These are phyloP conservation scores for Boloria selene DNA, from an alignment of 2,888 invertebrate genomes.

Conservation along the genomic window DNA sequence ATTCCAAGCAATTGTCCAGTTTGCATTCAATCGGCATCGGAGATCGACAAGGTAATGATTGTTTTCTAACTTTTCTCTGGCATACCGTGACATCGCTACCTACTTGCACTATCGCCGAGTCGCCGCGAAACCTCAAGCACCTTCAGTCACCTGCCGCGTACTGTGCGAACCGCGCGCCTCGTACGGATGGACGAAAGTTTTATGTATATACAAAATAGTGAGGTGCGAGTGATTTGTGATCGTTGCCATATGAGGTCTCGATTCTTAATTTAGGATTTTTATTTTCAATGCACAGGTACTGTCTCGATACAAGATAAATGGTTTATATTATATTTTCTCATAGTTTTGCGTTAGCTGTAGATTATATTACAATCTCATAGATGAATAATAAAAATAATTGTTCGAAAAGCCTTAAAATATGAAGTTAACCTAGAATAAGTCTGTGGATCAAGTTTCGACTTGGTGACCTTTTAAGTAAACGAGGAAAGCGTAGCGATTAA, in stretches of 20 bases:
- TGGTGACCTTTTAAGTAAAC: conserved; percentile 28
- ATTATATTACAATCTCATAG: background rate
- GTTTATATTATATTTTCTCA: background rate
- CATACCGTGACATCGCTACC: conserved; percentile 66
- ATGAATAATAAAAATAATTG: background rate
- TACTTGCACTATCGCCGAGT: conserved; percentile 48
- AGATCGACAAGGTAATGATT: conserved; percentile 54
- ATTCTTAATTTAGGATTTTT: conserved; percentile 22
- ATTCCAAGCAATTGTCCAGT: conserved; percentile 59
- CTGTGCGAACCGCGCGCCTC: conserved; percentile 44
- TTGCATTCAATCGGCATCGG: conserved; percentile 57
- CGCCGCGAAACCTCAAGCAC: conserved; percentile 35
- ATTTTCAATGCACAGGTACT: conserved; percentile 28
- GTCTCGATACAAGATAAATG: no score
- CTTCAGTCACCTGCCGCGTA: conserved; percentile 70
- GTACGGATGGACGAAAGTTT: conserved; percentile 21
- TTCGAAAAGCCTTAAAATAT: conserved; percentile 12
- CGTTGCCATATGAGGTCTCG: conserved; percentile 36
- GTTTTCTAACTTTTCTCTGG: conserved; percentile 72
- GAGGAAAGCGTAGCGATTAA: conserved; percentile 31
- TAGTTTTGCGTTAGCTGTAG: background rate
- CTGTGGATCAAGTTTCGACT: conserved; percentile 30
- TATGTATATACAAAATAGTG: conserved; percentile 22
- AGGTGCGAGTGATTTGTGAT: conserved; percentile 34
- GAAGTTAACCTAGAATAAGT: conserved; percentile 29